Evolutionary conservation across 2,113 vertebrate species (phyloP).

Genomic region (Syngnathus scovelli): DNA sequence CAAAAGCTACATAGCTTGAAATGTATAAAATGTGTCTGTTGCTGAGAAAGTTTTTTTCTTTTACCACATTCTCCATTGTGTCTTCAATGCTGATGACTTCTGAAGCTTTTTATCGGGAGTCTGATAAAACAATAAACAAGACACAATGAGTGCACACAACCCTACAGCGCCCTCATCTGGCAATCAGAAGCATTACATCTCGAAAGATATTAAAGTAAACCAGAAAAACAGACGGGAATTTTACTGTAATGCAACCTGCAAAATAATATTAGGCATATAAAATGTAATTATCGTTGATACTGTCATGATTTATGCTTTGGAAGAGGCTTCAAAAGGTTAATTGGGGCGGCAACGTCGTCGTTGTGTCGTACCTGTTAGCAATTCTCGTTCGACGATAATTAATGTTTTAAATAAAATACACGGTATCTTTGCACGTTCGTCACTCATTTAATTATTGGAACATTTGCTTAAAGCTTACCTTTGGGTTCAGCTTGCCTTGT

Average conservation of each 20-base stretch:
- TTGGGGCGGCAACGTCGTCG: slow-evolving; percentile 17
- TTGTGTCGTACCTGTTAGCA: slow-evolving; percentile 24
- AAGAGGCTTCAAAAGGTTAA: slow-evolving; percentile 9
- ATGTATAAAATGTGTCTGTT: not conserved
- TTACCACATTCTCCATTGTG: slow-evolving; percentile 1
- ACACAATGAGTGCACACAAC: not conserved
- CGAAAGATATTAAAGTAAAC: not conserved
- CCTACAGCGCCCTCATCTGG: slow-evolving; percentile 50
- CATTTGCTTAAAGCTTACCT: slow-evolving; percentile 19
- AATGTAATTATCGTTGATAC: not conserved
- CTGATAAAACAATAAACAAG: slow-evolving; percentile 23
- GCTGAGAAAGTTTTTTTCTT: not conserved
- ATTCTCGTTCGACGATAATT: slow-evolving; percentile 11
- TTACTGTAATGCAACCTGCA: not conserved
- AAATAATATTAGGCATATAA: not conserved
- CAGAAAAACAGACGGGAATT: not conserved
- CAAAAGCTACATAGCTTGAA: not conserved
- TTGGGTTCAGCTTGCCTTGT: not conserved
- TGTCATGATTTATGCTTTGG: not conserved
- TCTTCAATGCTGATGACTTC: slow-evolving; percentile 3
- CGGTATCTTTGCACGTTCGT: not conserved
- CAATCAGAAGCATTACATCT: not conserved
- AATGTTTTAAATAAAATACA: not conserved
- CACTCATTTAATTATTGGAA: not conserved
- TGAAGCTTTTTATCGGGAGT: not conserved